Evolutionary conservation across 2,113 vertebrate genomes (phyloP).

Genomic region (Hassar affinis): DNA sequence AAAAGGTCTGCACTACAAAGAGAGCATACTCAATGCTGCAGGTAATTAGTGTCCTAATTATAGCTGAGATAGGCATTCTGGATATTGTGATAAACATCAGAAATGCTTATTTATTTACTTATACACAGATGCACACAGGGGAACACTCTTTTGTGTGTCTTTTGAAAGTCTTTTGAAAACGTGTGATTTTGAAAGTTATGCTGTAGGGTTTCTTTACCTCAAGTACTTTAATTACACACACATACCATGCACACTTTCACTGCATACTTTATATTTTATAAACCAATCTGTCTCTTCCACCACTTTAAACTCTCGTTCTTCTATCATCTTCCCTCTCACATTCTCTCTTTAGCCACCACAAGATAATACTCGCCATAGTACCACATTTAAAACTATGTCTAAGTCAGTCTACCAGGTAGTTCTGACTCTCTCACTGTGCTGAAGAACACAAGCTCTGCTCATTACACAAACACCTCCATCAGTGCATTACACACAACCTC

Average conservation of each 20-base stretch:
- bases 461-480: too few relatives aligned
- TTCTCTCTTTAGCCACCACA: neutral
- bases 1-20: conserved; percentile 48
- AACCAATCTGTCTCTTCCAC: conserved; percentile 34
- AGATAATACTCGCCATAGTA: neutral
- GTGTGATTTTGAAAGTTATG: conserved; percentile 53
- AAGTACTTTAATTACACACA: conserved; percentile 67
- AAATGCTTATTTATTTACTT: conserved; percentile 42
- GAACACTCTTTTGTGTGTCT: too few relatives aligned
- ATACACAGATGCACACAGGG: too few relatives aligned
- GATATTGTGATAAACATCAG: conserved; percentile 47
- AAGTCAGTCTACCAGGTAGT: neutral
- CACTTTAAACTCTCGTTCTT: neutral
- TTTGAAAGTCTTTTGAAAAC: too few relatives aligned
- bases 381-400: neutral
- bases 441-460: too few relatives aligned
- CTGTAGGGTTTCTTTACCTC: conserved; percentile 64
- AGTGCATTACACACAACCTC: too few relatives aligned
- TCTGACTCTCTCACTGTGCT: too few relatives aligned
- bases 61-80: conserved; percentile 60
- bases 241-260: neutral
- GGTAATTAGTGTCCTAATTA: conserved; percentile 70
- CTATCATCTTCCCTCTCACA: neutral
- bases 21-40: conserved; percentile 16
- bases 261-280: neutral